Base-by-base conservation (phyloP, 2,888 invertebrate species). In the Gymnoscelis rufifasciata region DNA sequence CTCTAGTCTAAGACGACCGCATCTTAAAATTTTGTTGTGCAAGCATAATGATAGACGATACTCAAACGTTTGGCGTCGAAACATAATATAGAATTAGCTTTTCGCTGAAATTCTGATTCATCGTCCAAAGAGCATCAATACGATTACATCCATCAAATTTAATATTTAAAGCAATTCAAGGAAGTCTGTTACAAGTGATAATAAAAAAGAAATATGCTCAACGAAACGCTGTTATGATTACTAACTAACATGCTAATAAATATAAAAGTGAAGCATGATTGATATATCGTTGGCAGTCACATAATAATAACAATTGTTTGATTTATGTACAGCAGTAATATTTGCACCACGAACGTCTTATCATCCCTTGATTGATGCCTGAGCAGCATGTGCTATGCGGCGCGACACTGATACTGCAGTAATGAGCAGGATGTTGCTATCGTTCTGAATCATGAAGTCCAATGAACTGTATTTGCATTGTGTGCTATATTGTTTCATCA, bases 331-430 rank as follows among this genome's bases (percentile, higher is more conserved):
- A 64, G 63, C 60, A 57, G 54, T 57, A 55, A 69, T 71, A 74
- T 77, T 74, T 74, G 75, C 79, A 75, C 60, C 63, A 67, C 58
- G 70, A 70, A 68, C 69, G 64, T 65, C 67, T 78, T 86, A 84
- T 84, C 83, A 71, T 12, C 55, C 59, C 38, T 61, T 83, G 81
- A 86, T 84, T 77, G 73, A 86, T 83, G 83, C 64, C 66, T 73
- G 72, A 71, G 71, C 68, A 69, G 71, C 69, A 71, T 74, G 73
- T 68, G 70, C 64, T 67, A 71, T 69, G 71, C 60, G 69, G 68
- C 35, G 10, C 31, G 14, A 14, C 66, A 61, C 61, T 66, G 70
- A 73, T 75, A 73, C 57, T 60, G 60, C 66, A 60, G 57, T 71
- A 74, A 70, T 71, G 70, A 67, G 63, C 69, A 71, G 67, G 68